Base-by-base conservation (phyloP, 2,113 vertebrate species). In the Aythya baeri region DNA sequence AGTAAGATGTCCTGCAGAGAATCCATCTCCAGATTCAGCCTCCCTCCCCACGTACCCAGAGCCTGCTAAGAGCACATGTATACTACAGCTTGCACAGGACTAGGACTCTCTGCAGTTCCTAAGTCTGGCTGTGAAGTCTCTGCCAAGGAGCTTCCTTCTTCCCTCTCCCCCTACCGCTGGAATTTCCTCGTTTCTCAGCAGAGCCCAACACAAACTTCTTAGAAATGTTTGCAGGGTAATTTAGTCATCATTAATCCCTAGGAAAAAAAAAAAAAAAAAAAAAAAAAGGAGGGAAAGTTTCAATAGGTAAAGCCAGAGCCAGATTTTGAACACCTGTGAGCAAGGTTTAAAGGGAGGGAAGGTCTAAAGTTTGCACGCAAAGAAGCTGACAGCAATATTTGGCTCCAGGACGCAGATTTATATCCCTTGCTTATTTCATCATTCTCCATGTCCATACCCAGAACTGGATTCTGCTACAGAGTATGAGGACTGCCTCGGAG, bases 281-380 rank as follows among this genome's bases (percentile, higher is more conserved):
- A 86, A 94, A 41, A 41, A 94, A 93, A 7, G 67, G 62, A 94
- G 44, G 58, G 62, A 73, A 88, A 73, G 36, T 34, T 86, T 83
- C 17, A 74, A 34, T n/a, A 85, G 36, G 67, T 79, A 83, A 85
- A 95, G 89, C 12, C 59, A 94, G 67, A 91, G 71, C 50, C 78
- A 83, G 50, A 66, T 77, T 94, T 46, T 88, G n/a, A 97, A 96
- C 83, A 97, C 57, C 76, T 90, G 67, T 73, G 49, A 91, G 23
- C 34, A 89, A 70, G 7, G 13, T 67, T 72, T 54, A 25, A 80
- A 61, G 41, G 58, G 36, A 94, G 36, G 54, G 25, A 70, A 89
- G 58, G 68, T 54, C 54, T 86, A 52, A 73, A 92, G 44, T 71
- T 77, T 71, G 63, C 78, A 94, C 0, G 0, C 70, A 87, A 90